phyloP scores from a whole-genome alignment of 2,888 invertebrate species.

The Tipula lateralis region DNA sequence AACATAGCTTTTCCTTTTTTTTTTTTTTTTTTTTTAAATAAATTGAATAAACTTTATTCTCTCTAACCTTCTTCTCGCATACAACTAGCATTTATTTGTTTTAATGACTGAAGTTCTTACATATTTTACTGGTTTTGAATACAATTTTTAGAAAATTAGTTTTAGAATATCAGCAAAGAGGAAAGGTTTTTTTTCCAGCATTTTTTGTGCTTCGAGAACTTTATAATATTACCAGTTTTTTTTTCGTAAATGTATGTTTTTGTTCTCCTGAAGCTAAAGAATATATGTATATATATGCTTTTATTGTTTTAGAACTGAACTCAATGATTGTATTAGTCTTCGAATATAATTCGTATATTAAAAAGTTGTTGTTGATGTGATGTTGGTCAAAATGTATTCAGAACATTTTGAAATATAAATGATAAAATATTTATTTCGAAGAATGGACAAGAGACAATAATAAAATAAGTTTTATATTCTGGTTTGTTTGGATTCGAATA shows the following conservation, averaged over 20 bases:
- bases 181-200: not conserved
- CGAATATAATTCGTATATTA: not conserved
- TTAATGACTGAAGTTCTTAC: not conserved
- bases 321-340: not conserved
- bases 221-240: not conserved
- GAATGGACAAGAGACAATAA: not conserved
- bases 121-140: not conserved
- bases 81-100: not conserved
- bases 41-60: not conserved
- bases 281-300: too few relatives aligned
- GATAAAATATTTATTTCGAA: not conserved
- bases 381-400: not conserved
- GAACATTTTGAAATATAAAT: not conserved
- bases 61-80: not conserved
- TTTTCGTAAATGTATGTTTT: not conserved
- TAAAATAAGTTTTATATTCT: not conserved
- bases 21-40: not conserved
- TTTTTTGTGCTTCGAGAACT: not conserved
- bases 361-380: not conserved
- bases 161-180: not conserved
- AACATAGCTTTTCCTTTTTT: not conserved
- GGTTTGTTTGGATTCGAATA: too few relatives aligned
- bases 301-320: not conserved
- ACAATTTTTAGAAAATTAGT: not conserved
- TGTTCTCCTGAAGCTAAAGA: not conserved